Percentiles rank a stretch among this genome's conserved stretches.
These are phyloP conservation scores for Tokudaia muenninki DNA, from an alignment of 2,797 vertebrate species.

Conservation along the genomic window DNA sequence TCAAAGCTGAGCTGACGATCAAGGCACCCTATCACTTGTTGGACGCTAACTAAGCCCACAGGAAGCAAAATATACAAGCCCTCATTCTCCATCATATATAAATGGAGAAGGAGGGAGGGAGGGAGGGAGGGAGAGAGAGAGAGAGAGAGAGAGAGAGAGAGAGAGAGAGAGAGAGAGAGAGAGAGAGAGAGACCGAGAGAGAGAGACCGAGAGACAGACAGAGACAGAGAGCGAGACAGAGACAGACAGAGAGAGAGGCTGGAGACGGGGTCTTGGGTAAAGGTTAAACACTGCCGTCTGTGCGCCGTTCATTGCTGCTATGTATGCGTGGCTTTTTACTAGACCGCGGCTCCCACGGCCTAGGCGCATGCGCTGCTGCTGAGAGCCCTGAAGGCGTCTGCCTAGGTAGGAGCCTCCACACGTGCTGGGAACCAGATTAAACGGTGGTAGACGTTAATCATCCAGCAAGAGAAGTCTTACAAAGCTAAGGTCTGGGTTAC, in stretches of 20 bases:
- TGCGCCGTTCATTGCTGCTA: neutral
- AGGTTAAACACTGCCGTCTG: neutral
- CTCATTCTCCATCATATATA: neutral
- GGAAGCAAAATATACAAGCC: neutral
- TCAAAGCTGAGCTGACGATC: constrained; percentile 12
- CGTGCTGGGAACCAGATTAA: constrained; percentile 42
- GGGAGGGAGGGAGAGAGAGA: neutral
- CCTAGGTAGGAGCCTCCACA: constrained; percentile 27
- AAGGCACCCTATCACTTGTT: constrained; percentile 7
- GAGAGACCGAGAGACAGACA: neutral
- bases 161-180: neutral
- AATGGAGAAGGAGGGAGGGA: neutral
- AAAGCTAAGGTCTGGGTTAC: neutral
- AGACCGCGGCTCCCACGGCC: neutral
- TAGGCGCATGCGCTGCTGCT: neutral
- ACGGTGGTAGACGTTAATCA: constrained; percentile 19
- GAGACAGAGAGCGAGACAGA: neutral
- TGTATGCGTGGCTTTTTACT: neutral
- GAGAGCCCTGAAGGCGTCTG: constrained; percentile 12
- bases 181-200: neutral
- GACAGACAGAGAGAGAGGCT: neutral
- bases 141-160: neutral
- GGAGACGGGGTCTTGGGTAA: neutral
- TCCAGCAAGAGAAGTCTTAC: neutral
- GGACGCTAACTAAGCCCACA: constrained; percentile 31